Evolutionary conservation across 2,113 vertebrate species (phyloP).

Genomic region (Stercorarius parasiticus): DNA sequence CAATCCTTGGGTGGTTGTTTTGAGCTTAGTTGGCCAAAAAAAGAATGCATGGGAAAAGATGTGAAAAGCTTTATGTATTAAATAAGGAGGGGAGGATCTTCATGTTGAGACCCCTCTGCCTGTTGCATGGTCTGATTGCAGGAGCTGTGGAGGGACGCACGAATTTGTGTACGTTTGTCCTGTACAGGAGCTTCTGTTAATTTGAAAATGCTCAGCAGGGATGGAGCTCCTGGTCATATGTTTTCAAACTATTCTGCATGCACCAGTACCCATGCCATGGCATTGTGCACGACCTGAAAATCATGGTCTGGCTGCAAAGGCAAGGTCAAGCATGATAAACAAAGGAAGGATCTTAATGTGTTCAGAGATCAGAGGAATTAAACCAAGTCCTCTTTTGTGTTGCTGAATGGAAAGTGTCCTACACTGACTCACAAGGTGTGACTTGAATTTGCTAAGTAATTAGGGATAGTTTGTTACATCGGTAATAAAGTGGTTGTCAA

Average conservation of each 20-base stretch:
- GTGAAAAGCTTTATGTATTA: neutral
- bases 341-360: neutral
- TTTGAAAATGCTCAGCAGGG: neutral
- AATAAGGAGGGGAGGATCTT: neutral
- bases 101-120: neutral
- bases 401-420: neutral
- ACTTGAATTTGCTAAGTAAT: neutral
- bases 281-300: slow-evolving; percentile 51
- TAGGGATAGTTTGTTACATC: neutral
- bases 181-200: neutral
- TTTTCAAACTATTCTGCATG: slow-evolving; percentile 16
- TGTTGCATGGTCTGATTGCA: neutral
- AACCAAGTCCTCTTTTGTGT: neutral
- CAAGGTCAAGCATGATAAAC: slow-evolving; percentile 42
- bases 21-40: neutral
- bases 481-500: neutral
- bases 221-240: neutral
- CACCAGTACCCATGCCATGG: neutral
- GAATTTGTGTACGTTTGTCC: neutral
- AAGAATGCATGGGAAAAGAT: neutral
- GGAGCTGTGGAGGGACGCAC: neutral
- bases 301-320: neutral
- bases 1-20: neutral
- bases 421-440: neutral
- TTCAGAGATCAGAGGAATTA: neutral